Base-by-base conservation (phyloP, 2,113 vertebrate genomes). In the Guaruba guarouba region DNA sequence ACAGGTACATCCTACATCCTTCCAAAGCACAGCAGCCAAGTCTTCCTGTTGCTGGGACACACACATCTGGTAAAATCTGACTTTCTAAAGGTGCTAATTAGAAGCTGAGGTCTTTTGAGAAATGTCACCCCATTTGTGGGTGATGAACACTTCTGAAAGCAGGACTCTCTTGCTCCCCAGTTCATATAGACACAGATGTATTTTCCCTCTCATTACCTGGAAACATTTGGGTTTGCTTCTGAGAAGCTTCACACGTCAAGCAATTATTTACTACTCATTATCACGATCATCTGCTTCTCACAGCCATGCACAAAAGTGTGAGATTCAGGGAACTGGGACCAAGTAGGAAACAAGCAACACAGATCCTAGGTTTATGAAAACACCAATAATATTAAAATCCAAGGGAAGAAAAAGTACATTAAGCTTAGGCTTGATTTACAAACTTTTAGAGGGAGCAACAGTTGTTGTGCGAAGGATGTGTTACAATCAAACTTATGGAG, bases 181-280 rank as follows among this genome's bases (percentile, higher is more conserved):
- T 29, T 8, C 18, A 2, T 2, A 39, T 3, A 15, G 5, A 39
- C 4, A 11, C 8, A 12, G 61, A 29, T 37, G 10, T 6, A 37
- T 67, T 52, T 44, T 31, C 75, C 76, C 24, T 63, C 82, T 91
- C 80, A 43, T 92, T 91, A 94, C 57, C 69, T 82, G 82, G n/a
- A 43, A 85, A 78, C 43, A 31, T 31, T 68, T 18, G 8, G 35
- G 3, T 61, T 91, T 46, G 31, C 66, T 68, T 49, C 81, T 76
- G 24, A 78, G 88, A 24, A 61, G 39, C 57, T 76, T 85, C 54
- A 66, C 14, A 3, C 2, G 8, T 76, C 81, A 37, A 64, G 44
- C 74, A 82, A 80, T 88, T 88, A 85, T 88, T 87, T 82, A 70
- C 69, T 51, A 71, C 81, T 95, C 70, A 62, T 92, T 95, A 84